Evolutionary conservation across 64 coral and sea anemone species (phyloP).

Genomic region (Dendronephthya gigantea): DNA sequence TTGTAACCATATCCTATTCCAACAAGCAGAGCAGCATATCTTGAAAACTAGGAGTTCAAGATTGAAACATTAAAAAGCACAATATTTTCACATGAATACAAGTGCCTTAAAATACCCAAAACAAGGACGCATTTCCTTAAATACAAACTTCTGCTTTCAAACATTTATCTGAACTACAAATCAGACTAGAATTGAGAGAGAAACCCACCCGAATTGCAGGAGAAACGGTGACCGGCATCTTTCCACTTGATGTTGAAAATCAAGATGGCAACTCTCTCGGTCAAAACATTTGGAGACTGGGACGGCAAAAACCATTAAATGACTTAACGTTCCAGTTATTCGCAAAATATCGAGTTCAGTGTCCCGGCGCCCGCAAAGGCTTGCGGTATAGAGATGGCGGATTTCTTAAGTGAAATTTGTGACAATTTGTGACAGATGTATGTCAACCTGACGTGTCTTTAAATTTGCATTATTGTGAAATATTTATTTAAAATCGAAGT

Average conservation of each 20-base stretch:
- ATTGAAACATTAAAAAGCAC: not conserved
- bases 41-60: slow-evolving; percentile 57
- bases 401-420: not conserved
- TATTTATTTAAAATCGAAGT: not conserved
- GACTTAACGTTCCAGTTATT: too few relatives aligned
- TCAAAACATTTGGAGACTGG: not conserved
- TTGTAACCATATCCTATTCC: slow-evolving; percentile 92
- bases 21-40: slow-evolving; percentile 70
- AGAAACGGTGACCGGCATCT: slow-evolving; percentile 16
- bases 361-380: not conserved
- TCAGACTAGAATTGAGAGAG: not conserved
- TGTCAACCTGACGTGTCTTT: not conserved
- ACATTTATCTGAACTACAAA: not conserved
- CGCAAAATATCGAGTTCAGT: too few relatives aligned
- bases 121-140: not conserved
- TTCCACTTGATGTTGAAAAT: not conserved
- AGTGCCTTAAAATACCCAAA: not conserved
- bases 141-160: too few relatives aligned
- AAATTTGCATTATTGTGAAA: not conserved
- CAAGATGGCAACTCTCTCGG: not conserved
- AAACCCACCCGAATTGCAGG: slow-evolving; percentile 1
- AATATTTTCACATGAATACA: not conserved
- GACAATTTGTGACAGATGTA: not conserved
- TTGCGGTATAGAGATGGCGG: not conserved
- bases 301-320: not conserved